Evolutionary conservation across 2,888 invertebrate species (phyloP).

Genomic region (Deladenus siricidicola): DNA sequence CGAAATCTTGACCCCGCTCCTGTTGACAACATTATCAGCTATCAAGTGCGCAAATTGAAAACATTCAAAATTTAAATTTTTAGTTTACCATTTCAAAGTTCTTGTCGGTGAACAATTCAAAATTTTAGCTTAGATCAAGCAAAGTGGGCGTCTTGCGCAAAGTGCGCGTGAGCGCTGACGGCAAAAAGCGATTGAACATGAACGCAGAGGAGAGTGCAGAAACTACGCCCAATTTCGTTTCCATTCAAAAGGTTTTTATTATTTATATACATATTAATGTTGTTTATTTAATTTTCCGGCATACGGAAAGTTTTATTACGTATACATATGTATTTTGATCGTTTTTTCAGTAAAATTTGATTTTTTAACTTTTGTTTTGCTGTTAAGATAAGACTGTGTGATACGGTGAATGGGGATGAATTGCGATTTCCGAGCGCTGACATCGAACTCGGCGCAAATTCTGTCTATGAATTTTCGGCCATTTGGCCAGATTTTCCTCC

Average conservation of each 20-base stretch:
- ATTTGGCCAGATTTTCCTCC: constrained; percentile 54
- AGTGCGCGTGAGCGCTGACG: constrained; percentile 15
- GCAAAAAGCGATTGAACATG: background rate
- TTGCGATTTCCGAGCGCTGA: constrained; percentile 35
- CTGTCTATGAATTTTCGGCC: constrained; percentile 54
- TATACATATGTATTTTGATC: no score
- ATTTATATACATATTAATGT: no score
- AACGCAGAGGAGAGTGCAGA: background rate
- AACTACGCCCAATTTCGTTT: background rate
- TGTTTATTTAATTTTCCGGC: no score
- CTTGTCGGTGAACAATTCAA: no score
- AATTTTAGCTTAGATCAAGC: constrained; percentile 6
- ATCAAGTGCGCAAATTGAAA: constrained; percentile 11
- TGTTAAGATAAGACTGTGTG: constrained; percentile 42
- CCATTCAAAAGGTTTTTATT: constrained; percentile 4
- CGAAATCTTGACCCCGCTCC: constrained; percentile 19
- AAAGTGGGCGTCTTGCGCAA: constrained; percentile 15
- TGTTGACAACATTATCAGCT: constrained; percentile 29
- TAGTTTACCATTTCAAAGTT: background rate
- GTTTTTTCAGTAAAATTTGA: no score
- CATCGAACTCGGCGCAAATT: constrained; percentile 18
- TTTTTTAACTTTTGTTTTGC: no score
- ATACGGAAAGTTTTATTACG: no score
- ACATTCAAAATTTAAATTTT: no score
- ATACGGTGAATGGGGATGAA: constrained; percentile 38